A percentile compares a stretch with the other conserved stretches of the same genome.
Conservation (phyloP, 2,113 vertebrate genomes). For the Natator depressus region DNA sequence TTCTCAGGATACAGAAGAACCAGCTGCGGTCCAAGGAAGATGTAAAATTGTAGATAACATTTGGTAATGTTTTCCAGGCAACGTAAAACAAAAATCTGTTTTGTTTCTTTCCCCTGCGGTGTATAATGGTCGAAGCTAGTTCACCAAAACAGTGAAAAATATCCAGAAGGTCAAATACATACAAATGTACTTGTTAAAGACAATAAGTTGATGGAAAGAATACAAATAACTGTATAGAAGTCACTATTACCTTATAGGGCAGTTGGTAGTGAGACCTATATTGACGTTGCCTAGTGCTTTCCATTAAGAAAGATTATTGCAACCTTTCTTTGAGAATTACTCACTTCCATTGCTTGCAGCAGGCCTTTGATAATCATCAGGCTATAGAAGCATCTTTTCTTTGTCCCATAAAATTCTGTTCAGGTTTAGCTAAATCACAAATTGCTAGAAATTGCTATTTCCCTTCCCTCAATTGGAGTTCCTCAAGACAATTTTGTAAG, state of each 20-base stretch:
- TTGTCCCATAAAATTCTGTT: not conserved
- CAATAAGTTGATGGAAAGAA: not conserved
- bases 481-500: not conserved
- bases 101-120: not conserved
- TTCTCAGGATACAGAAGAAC: not conserved
- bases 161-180: not conserved
- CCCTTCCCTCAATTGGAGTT: not conserved
- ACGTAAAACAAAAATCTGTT: not conserved
- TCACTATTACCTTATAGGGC: not conserved
- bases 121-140: not conserved
- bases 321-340: not conserved
- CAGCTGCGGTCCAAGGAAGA: not conserved
- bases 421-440: not conserved
- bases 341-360: not conserved
- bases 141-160: not conserved
- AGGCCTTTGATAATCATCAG: not conserved
- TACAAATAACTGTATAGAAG: not conserved
- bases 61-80: not conserved
- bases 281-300: not conserved
- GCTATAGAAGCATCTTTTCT: not conserved
- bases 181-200: not conserved
- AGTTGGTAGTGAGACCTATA: fast-evolving
- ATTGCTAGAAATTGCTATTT: not conserved
- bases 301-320: not conserved
- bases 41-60: fast-evolving